These are phyloP conservation scores for Apostichopus californicus DNA, from an alignment of 35 echinoderm and acorn worm species.

Conservation along the genomic window DNA sequence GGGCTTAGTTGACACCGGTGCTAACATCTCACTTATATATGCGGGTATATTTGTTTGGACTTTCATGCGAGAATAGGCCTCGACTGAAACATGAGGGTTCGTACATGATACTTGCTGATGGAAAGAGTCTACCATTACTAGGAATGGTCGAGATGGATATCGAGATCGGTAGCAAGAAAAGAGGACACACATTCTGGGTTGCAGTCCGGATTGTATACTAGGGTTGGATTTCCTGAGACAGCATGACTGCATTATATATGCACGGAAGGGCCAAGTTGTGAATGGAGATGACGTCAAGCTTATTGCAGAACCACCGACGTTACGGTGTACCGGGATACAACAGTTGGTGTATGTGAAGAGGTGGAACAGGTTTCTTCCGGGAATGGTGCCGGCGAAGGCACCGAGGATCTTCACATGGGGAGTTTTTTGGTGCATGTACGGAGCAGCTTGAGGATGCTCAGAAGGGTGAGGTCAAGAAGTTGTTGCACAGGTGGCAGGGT, in stretches of 20 bases:
- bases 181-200: not conserved
- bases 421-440: constrained; percentile 27
- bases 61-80: no score
- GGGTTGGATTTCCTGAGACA: constrained; percentile 39
- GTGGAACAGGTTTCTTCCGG: constrained; percentile 45
- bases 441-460: constrained; percentile 10
- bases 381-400: not conserved
- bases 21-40: no score
- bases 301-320: not conserved
- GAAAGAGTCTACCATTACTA: not conserved
- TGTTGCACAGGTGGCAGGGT: constrained; percentile 52
- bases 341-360: constrained; percentile 40
- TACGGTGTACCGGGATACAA: constrained; percentile 47
- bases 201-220: constrained; percentile 44
- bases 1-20: constrained; percentile 20
- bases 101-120: no score
- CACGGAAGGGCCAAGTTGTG: constrained; percentile 1
- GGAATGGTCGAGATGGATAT: constrained; percentile 10
- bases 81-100: no score
- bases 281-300: not conserved
- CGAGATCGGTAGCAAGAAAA: constrained; percentile 6
- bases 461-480: constrained; percentile 9
- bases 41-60: no score
- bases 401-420: constrained; percentile 4
- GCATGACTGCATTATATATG: constrained; percentile 35